These are phyloP conservation scores for Lasioglossum calceatum DNA, from an alignment of 2,888 invertebrate species.

Conservation along the genomic window DNA sequence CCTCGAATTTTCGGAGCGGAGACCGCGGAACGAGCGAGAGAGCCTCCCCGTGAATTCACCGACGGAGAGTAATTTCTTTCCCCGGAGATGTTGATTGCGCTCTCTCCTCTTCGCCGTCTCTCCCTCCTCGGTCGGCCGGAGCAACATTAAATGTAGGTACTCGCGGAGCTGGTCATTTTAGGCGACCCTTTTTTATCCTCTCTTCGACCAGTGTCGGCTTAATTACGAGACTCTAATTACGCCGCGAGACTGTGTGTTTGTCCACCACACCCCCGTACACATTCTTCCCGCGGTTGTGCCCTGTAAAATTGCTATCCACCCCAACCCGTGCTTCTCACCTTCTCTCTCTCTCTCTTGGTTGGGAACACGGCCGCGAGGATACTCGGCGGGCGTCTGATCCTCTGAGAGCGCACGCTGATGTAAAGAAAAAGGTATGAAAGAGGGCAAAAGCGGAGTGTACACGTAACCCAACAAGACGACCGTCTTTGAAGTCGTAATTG, in stretches of 20 bases:
- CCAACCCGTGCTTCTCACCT: constrained; percentile 3
- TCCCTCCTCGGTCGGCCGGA: background rate
- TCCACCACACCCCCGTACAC: background rate
- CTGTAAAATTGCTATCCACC: constrained; percentile 54
- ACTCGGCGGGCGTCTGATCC: constrained; percentile 6
- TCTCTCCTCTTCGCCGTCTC: background rate
- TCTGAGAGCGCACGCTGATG: constrained; percentile 15
- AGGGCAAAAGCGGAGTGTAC: background rate
- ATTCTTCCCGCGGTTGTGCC: constrained; percentile 15
- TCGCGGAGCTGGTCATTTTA: constrained; percentile 15
- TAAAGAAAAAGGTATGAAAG: constrained; percentile 2
- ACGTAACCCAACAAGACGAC: background rate
- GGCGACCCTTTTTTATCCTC: constrained; percentile 39
- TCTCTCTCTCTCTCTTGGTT: background rate
- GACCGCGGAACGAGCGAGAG: background rate
- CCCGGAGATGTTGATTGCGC: constrained; percentile 33
- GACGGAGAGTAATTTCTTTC: constrained; percentile 45
- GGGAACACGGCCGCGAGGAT: background rate
- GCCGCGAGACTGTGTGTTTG: constrained; percentile 14
- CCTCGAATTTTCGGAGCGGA: constrained; percentile 1
- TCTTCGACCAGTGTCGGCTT: constrained; percentile 51
- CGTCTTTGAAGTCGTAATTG: constrained; percentile 45
- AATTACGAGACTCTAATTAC: constrained; percentile 69
- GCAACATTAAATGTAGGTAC: constrained; percentile 33
- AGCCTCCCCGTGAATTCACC: constrained; percentile 8